These are phyloP conservation scores for Fissipunctia ypsillon DNA, from an alignment of 2,888 invertebrate species.

Conservation along the genomic window DNA sequence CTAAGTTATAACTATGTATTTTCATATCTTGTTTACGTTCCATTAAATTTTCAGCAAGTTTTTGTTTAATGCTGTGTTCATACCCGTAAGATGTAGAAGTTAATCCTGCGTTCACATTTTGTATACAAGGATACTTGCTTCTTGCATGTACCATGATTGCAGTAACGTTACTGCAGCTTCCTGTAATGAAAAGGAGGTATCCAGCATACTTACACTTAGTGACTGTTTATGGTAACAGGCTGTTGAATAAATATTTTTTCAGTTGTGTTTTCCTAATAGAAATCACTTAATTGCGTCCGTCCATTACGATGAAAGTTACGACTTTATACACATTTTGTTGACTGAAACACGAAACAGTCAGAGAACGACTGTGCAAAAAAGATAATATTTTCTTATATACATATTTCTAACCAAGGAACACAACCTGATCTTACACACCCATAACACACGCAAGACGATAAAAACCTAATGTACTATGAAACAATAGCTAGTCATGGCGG, in stretches of 20 bases:
- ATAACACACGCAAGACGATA: constrained; percentile 27
- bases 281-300: neutral
- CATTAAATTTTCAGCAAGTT: constrained; percentile 28
- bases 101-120: neutral
- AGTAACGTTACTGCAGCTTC: neutral
- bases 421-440: neutral
- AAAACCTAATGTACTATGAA: constrained; percentile 39
- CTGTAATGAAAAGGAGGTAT: neutral
- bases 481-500: constrained; percentile 55
- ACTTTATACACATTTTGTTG: neutral
- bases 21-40: constrained; percentile 42
- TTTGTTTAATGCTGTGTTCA: neutral
- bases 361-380: neutral
- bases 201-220: neutral
- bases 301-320: too few species aligned
- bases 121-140: neutral
- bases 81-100: neutral
- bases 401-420: neutral
- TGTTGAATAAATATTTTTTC: neutral
- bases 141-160: neutral
- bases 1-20: constrained; percentile 19
- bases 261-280: neutral
- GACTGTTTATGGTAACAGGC: too few species aligned
- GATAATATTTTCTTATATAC: neutral
- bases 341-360: neutral